Evolutionary conservation across 2,113 vertebrate species (phyloP), one percentile per base, ranked within the genome.

Genomic region (Cricetomys ansorgei): DNA sequence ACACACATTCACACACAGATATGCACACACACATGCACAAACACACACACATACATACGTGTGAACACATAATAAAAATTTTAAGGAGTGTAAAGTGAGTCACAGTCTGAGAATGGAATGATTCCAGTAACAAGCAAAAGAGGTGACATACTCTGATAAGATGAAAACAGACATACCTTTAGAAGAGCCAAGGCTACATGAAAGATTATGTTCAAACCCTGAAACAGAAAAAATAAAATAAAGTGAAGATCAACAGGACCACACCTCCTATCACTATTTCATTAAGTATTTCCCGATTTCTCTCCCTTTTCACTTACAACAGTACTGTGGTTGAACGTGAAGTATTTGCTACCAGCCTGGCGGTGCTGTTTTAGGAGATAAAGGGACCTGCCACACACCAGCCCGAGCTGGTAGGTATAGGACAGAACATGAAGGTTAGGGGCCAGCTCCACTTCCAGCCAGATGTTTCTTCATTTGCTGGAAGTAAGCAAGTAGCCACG

Each of bases 161-260:
- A 83, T 59, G 27, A 97, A 97, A 75, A 88, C 12, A n/a, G 17
- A 90, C 99, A 98, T 98, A 99, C 99, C 99, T 99, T 99, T 84
- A 99, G 98, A 83, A 99, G 99, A 96, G 99, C 99, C 99, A 99
- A 98, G 37, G 99, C 99, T 86, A 99, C 99, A 0, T 99, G 99
- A 98, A 99, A 99, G 98, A 99, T 99, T 95, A 99, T 99, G 98
- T 99, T 99, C 97, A 99, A 98, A 95, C 99, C 99, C 99, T 99
- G 97, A 69, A 98, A 98, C 92, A n/a, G 65, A 70, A 64, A 84
- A 98, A 99, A 79, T 53, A 34, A 34, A 50, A 31, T 23, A 97
- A 88, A 95, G 73, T 89, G 77, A 95, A 79, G 89, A 55, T 97
- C 84, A 96, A 72, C 37, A 89, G 10, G 40, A 57, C 29, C 27